These are phyloP conservation scores for Phylloscopus collybita DNA, from an alignment of 2,797 vertebrate genomes.

Conservation along the genomic window DNA sequence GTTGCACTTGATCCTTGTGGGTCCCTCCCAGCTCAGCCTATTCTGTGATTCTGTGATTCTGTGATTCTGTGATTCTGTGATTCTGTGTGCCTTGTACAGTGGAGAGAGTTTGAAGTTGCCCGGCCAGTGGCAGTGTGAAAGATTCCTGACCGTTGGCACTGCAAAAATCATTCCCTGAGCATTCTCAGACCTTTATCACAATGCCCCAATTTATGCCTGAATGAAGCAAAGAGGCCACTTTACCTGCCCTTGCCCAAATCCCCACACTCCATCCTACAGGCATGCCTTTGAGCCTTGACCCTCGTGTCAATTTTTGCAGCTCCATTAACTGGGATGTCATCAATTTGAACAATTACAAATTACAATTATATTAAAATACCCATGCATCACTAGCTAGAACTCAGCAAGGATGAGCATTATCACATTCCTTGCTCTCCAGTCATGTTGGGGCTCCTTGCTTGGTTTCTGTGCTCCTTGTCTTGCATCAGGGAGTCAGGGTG, in stretches of 20 bases:
- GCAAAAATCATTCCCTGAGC: neutral
- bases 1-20: neutral
- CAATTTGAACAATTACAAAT: slow-evolving; percentile 26
- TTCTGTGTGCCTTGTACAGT: neutral
- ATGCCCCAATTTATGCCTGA: neutral
- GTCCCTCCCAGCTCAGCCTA: neutral
- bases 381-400: neutral
- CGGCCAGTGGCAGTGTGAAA: neutral
- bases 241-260: neutral
- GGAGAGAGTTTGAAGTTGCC: neutral
- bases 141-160: neutral
- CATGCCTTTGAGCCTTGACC: neutral
- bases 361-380: neutral
- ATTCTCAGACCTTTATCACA: neutral
- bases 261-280: neutral
- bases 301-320: neutral
- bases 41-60: neutral
- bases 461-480: neutral
- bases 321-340: slow-evolving; percentile 12
- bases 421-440: neutral
- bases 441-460: neutral
- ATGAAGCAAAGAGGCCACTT: neutral
- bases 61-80: too few species aligned
- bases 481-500: neutral
- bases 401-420: neutral